phyloP scores from a whole-genome alignment of 1,140 invertebrate species.

The Drosophila chauvacae region DNA sequence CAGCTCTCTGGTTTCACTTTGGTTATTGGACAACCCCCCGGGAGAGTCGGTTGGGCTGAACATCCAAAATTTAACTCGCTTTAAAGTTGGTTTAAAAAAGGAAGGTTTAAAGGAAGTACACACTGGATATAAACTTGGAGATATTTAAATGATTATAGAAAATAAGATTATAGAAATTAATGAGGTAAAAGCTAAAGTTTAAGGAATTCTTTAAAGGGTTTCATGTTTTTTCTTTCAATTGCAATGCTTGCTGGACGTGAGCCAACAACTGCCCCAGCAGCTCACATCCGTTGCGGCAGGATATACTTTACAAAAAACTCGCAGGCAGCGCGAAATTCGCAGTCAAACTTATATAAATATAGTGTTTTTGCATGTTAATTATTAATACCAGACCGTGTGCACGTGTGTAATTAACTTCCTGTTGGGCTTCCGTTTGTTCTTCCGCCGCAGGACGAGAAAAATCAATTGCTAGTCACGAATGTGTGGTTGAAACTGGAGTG shows the following conservation, averaged over 20 bases:
- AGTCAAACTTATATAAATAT: conserved; percentile 34
- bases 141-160: too few species aligned
- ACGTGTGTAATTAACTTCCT: conserved; percentile 42
- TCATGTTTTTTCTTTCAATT: neutral
- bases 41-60: conserved; percentile 29
- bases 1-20: conserved; percentile 52
- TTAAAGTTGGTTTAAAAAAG: conserved; percentile 11
- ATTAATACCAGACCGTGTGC: conserved; percentile 45
- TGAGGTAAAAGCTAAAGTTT: neutral
- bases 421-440: conserved; percentile 16
- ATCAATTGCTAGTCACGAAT: conserved; percentile 96
- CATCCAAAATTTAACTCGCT: conserved; percentile 55
- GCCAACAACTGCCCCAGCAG: conserved; percentile 19
- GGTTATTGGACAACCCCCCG: conserved; percentile 60
- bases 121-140: neutral
- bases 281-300: conserved; percentile 36
- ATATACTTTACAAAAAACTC: conserved; percentile 33
- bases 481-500: conserved; percentile 98
- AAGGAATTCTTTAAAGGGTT: neutral
- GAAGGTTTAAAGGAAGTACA: too few species aligned
- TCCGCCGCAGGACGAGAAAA: conserved; percentile 92
- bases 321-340: neutral
- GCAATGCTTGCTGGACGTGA: neutral
- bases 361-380: conserved; percentile 42
- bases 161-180: neutral